Evolutionary conservation across 2,797 vertebrate species (phyloP), one percentile per base, ranked within the genome.

Genomic region (Sebastes itinus): DNA sequence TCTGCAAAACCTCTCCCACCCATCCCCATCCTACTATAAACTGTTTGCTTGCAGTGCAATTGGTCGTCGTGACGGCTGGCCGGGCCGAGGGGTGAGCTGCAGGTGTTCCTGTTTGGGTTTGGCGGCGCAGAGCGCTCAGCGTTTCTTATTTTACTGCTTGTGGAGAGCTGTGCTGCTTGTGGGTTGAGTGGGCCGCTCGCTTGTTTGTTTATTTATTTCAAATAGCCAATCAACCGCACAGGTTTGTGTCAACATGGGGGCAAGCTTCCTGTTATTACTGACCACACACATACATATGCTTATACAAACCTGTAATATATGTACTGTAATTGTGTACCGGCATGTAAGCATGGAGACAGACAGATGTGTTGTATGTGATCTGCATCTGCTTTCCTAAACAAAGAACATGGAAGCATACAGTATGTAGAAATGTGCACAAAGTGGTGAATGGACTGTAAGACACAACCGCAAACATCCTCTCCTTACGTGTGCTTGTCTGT

Each of bases 21-120:
- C 83, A 30, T 87, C 88, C 72, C 69, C 73, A 74, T 75, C 81
- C 74, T 66, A 82, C 87, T 92, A 64, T 94, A 95, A 95, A 95
- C 93, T 93, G 92, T 95, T 95, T 95, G 93, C 88, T 80, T 61
- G 82, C 89, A 87, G 67, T 68, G 69, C 69, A 78, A 82, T 82
- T 81, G 88, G 87, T 88, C 76, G 90, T 72, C 92, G 79, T 87
- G 91, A 66, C 72, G 38, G 87, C 72, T 2, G 75, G 60, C 65
- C 62, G 2, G 58, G 46, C 82, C 49, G 71, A 61, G 78, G 79
- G 84, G 67, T 22, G 82, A 87, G 87, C 87, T 79, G 85, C 94
- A 96, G 95, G 95, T 96, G 94, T 95, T 95, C 91, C 91, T 95
- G 94, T 96, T 95, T 94, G 93, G 91, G 88, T 95, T 95, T 90